A percentile compares a stretch with the other conserved stretches of the same genome.
phyloP scores from a whole-genome alignment of 64 coral and sea anemone species.

The Porites lutea region DNA sequence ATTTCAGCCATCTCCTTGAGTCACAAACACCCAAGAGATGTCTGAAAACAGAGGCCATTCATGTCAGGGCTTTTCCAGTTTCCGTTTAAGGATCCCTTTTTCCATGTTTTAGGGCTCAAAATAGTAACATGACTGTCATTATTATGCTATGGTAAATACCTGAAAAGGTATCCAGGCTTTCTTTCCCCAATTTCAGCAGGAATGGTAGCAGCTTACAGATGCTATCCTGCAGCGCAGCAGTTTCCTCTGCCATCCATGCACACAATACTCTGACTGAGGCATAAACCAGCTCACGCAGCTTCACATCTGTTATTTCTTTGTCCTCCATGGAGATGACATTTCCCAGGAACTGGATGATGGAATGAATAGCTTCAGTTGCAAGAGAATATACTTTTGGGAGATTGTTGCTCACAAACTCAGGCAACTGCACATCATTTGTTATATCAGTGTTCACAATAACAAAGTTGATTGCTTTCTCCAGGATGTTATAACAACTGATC shows the following conservation, averaged over 20 bases:
- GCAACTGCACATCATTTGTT: not conserved
- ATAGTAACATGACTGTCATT: not conserved
- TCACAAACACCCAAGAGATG: no score
- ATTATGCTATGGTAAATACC: not conserved
- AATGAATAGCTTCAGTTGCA: slow-evolving; percentile 66
- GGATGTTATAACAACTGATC: slow-evolving; percentile 78
- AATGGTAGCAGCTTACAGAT: slow-evolving; percentile 84
- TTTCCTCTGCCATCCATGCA: slow-evolving; percentile 93
- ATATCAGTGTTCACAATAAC: slow-evolving; percentile 31
- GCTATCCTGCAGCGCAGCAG: slow-evolving; percentile 74
- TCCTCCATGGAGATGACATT: slow-evolving; percentile 7
- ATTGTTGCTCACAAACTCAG: not conserved
- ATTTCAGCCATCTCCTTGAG: no score
- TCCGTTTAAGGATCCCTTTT: no score
- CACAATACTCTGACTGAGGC: slow-evolving; percentile 80
- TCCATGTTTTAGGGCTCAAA: not conserved
- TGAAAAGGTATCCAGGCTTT: slow-evolving; percentile 38
- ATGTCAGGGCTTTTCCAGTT: no score
- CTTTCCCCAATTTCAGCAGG: slow-evolving; percentile 70
- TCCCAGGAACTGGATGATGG: slow-evolving; percentile 69
- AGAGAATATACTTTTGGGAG: slow-evolving; percentile 72
- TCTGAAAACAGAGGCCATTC: no score
- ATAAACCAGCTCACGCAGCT: slow-evolving; percentile 45
- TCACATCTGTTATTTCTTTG: not conserved
- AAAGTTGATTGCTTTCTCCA: slow-evolving; percentile 87